Percentiles rank a stretch among this genome's conserved stretches.
phyloP scores from a whole-genome alignment of 2,888 invertebrate genomes.

The Dioctria linearis region DNA sequence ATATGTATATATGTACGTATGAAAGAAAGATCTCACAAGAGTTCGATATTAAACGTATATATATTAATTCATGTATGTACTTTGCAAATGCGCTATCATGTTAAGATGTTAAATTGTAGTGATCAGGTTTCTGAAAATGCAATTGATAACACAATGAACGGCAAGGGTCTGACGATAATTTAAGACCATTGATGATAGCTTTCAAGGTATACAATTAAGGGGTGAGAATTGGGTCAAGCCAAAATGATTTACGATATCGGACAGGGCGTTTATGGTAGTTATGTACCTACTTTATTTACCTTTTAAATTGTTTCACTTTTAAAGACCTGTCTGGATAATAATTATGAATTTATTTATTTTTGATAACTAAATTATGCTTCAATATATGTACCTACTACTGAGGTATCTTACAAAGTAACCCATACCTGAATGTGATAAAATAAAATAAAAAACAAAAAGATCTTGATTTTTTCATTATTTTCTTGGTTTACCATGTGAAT shows the following conservation, averaged over 20 bases:
- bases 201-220: slow-evolving; percentile 29
- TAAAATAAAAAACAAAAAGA: too few relatives aligned
- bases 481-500: slow-evolving; percentile 1
- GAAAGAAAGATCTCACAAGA: too few relatives aligned
- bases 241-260: slow-evolving; percentile 16
- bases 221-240: slow-evolving; percentile 37
- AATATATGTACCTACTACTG: too few relatives aligned
- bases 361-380: background rate
- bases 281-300: background rate
- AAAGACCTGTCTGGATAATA: background rate
- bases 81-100: too few relatives aligned
- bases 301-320: too few relatives aligned
- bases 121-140: slow-evolving; percentile 30
- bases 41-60: too few relatives aligned
- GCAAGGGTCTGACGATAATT: slow-evolving; percentile 24
- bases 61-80: too few relatives aligned
- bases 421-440: too few relatives aligned
- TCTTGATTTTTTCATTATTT: background rate
- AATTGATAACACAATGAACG: slow-evolving; percentile 22
- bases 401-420: too few relatives aligned
- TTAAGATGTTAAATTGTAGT: background rate
- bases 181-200: slow-evolving; percentile 30
- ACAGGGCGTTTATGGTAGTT: background rate
- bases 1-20: too few relatives aligned
- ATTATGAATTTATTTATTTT: slow-evolving; percentile 5